Conservation (phyloP, 35 echinoderm and acorn worm species). For the Acanthaster planci region DNA sequence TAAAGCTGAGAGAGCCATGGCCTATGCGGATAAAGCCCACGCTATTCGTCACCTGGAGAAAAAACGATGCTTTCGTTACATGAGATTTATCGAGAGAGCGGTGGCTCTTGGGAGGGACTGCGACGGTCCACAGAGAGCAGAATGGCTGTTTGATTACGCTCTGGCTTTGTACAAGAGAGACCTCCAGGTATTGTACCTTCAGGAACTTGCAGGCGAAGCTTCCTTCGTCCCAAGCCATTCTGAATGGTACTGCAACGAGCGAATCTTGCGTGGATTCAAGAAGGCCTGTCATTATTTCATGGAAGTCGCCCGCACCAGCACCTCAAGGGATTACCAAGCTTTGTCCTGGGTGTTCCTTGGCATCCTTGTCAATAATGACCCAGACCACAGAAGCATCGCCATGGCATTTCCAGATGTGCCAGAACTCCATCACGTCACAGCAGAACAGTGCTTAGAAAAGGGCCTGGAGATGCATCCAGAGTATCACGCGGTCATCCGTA, state of each 20-base stretch:
- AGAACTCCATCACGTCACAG: constrained; percentile 26
- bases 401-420: constrained; percentile 32
- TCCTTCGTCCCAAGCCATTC: background rate
- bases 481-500: constrained; percentile 45
- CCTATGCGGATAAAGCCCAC: constrained; percentile 63
- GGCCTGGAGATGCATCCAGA: background rate
- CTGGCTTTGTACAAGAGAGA: constrained; percentile 73
- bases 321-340: constrained; percentile 20
- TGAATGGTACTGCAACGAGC: background rate
- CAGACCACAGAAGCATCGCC: constrained; percentile 16
- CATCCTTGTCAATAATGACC: constrained; percentile 70
- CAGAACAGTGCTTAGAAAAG: constrained; percentile 29
- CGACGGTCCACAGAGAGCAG: constrained; percentile 30
- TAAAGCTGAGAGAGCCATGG: constrained; percentile 44
- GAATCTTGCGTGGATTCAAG: constrained; percentile 42
- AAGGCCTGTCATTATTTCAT: constrained; percentile 53
- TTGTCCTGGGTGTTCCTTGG: constrained; percentile 84
- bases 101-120: constrained; percentile 41
- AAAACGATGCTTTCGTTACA: constrained; percentile 68
- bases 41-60: constrained; percentile 80
- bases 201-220: constrained; percentile 2
- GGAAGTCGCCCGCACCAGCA: constrained; percentile 45
- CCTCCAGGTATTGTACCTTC: constrained; percentile 68
- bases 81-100: constrained; percentile 71
- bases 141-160: constrained; percentile 87